phyloP scores from a whole-genome alignment of 2,797 vertebrate genomes.

The Sitta carolinensis region DNA sequence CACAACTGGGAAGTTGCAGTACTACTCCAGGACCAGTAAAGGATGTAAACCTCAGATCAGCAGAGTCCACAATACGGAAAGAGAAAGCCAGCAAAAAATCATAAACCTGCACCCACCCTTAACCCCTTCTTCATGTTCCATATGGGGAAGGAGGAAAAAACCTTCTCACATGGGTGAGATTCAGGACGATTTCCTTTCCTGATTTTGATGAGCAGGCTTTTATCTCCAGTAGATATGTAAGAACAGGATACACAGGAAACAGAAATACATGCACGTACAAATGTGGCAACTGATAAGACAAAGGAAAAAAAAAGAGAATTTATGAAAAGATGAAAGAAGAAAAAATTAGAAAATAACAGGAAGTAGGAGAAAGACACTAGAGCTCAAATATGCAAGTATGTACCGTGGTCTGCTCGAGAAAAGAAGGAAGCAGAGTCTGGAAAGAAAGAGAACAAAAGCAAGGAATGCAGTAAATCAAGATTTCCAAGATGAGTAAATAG shows the following conservation, averaged over 20 bases:
- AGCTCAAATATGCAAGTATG: not conserved
- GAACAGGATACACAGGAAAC: not conserved
- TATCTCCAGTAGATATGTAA: not conserved
- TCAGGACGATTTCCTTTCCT: not conserved
- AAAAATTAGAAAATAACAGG: constrained; percentile 9
- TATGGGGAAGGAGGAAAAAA: not conserved
- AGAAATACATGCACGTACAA: not conserved
- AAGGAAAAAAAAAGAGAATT: not conserved
- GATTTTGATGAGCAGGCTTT: not conserved
- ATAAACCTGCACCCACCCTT: not conserved
- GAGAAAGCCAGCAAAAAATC: not conserved
- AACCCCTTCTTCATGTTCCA: not conserved
- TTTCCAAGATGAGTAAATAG: not conserved
- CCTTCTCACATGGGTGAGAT: not conserved
- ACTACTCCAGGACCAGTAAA: not conserved
- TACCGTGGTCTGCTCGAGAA: not conserved
- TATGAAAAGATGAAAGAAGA: not conserved
- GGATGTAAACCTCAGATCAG: not conserved
- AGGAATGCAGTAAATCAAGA: constrained; percentile 59
- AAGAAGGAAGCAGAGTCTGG: constrained; percentile 3
- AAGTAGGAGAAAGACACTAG: not conserved
- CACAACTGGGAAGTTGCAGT: not conserved
- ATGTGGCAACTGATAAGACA: not conserved
- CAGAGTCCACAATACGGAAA: not conserved
- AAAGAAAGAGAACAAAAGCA: constrained; percentile 37